Conservation (phyloP, 2,888 invertebrate genomes). For the Nasonia oneida region DNA sequence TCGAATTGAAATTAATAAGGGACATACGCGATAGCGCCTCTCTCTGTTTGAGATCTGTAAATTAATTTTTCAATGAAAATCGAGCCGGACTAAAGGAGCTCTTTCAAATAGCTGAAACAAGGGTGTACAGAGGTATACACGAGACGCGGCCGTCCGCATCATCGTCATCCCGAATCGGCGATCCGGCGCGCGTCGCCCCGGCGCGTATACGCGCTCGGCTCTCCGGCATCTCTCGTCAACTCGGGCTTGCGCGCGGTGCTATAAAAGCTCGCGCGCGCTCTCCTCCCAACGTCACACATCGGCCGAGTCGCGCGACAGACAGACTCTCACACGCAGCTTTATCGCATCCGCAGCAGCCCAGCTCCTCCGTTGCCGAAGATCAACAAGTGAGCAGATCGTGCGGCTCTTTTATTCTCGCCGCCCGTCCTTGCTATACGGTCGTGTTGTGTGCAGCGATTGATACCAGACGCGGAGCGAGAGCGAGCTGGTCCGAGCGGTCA, state of each 20-base stretch:
- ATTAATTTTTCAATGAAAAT: neutral
- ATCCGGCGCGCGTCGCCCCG: neutral
- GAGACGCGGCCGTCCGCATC: neutral
- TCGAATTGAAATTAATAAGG: constrained; percentile 2
- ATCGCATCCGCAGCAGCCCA: neutral
- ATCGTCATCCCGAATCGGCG: constrained; percentile 1
- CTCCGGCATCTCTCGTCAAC: neutral
- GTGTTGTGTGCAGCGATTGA: neutral
- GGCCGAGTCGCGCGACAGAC: constrained; percentile 73
- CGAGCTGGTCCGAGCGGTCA: neutral
- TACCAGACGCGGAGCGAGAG: neutral
- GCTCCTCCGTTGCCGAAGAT: neutral
- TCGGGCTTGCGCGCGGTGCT: constrained; percentile 62
- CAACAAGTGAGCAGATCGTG: neutral
- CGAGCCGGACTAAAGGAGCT: neutral
- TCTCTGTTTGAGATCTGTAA: neutral
- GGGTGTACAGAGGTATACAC: too few relatives aligned
- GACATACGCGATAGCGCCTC: neutral
- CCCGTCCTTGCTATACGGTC: too few relatives aligned
- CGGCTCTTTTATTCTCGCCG: too few relatives aligned
- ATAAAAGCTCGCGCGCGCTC: constrained; percentile 75
- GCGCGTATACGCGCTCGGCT: neutral
- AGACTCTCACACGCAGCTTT: constrained; percentile 47
- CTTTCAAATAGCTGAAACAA: too few relatives aligned
- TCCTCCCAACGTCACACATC: constrained; percentile 74